A percentile compares a stretch with the other conserved stretches of the same genome.
Conservation (phyloP, 2,888 invertebrate genomes). For the Nomada ruficornis region DNA sequence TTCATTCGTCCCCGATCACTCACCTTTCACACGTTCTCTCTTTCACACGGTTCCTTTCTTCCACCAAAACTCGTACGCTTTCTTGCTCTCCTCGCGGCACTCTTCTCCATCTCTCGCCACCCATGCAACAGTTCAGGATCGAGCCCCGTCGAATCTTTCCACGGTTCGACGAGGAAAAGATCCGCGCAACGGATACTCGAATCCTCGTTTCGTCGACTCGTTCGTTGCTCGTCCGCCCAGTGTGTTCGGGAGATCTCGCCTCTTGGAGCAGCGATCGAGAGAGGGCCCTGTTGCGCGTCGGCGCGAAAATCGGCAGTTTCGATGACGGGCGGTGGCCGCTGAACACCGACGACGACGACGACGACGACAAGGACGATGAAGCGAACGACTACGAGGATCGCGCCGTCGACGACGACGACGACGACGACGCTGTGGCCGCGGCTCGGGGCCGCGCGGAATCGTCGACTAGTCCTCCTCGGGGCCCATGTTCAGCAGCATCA, state of each 20-base stretch:
- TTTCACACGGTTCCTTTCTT: not conserved
- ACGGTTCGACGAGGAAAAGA: conserved; percentile 42
- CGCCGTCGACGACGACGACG: conserved; percentile 32
- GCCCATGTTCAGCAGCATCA: conserved; percentile 95
- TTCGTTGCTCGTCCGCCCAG: not conserved
- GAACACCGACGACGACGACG: conserved; percentile 24
- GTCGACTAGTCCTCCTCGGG: conserved; percentile 87
- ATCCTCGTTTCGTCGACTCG: conserved; percentile 9
- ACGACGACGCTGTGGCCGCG: conserved; percentile 58
- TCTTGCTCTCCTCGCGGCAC: not conserved
- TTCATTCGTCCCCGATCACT: not conserved
- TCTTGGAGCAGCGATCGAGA: conserved; percentile 63
- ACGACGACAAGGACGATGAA: conserved; percentile 23
- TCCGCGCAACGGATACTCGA: conserved; percentile 46
- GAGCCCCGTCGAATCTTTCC: conserved; percentile 35
- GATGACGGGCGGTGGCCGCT: conserved; percentile 60
- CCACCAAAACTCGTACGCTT: not conserved
- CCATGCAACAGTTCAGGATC: conserved; percentile 39
- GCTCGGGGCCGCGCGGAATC: conserved; percentile 75
- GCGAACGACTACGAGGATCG: conserved; percentile 11
- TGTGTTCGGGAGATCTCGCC: conserved; percentile 18
- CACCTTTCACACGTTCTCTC: not conserved
- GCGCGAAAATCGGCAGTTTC: conserved; percentile 75
- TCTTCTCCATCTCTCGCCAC: conserved; percentile 10
- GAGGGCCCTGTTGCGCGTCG: conserved; percentile 63